A percentile compares a stretch with the other conserved stretches of the same genome.
These are phyloP conservation scores for Halcyon chelicuti DNA, from an alignment of 2,797 vertebrate species.

Conservation along the genomic window DNA sequence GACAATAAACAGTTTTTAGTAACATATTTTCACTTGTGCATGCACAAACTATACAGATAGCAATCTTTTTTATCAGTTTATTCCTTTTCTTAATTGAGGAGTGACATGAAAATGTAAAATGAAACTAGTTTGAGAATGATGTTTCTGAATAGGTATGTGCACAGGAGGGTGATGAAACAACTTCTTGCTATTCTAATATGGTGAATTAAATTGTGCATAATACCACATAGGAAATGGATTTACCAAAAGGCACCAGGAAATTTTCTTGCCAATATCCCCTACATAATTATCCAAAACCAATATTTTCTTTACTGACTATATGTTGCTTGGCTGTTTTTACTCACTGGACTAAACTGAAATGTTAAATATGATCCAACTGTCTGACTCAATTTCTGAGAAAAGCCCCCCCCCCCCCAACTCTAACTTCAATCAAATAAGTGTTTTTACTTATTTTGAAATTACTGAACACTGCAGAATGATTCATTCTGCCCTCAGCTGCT, in stretches of 20 bases:
- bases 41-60: not conserved
- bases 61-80: not conserved
- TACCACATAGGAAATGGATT: not conserved
- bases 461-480: not conserved
- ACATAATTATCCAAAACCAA: not conserved
- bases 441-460: constrained; percentile 32
- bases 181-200: not conserved
- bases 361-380: not conserved
- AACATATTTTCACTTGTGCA: not conserved
- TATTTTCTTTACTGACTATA: constrained; percentile 34
- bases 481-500: constrained; percentile 9
- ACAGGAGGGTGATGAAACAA: not conserved
- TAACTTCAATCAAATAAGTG: not conserved
- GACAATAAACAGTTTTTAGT: not conserved
- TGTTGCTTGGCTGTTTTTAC: constrained; percentile 23
- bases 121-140: not conserved
- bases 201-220: not conserved
- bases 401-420: not conserved
- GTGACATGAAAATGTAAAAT: not conserved
- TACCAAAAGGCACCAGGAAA: not conserved
- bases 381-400: constrained; percentile 1
- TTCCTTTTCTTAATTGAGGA: not conserved
- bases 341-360: not conserved
- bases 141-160: not conserved
- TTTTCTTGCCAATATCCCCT: not conserved